Percentiles rank a stretch among this genome's conserved stretches.
These are phyloP conservation scores for Hylia prasina DNA, from an alignment of 2,113 vertebrate species.

Conservation along the genomic window DNA sequence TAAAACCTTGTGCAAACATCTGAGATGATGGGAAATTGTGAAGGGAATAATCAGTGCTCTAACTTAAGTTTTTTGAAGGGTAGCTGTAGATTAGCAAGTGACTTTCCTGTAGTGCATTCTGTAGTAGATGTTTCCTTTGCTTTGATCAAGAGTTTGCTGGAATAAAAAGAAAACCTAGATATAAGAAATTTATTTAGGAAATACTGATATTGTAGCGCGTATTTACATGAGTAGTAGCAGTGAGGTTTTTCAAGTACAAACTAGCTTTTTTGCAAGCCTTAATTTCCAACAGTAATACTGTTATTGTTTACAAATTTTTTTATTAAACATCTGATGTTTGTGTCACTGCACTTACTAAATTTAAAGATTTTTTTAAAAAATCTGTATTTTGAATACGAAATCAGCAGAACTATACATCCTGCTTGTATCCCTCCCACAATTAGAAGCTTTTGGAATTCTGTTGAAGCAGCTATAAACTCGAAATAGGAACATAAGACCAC, in stretches of 20 bases:
- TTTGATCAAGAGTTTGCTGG: not conserved
- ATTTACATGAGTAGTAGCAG: not conserved
- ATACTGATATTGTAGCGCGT: not conserved
- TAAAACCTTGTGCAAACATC: not conserved
- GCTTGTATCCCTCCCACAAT: not conserved
- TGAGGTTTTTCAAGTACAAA: not conserved
- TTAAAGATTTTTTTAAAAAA: not conserved
- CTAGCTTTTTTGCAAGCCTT: not conserved
- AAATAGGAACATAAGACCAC: not conserved
- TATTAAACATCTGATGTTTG: not conserved
- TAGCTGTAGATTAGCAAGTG: not conserved
- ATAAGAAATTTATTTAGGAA: not conserved
- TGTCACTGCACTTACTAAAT: not conserved
- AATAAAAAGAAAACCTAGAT: not conserved
- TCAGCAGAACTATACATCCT: not conserved
- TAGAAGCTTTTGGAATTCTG: not conserved
- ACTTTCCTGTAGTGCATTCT: not conserved
- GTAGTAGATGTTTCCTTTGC: not conserved
- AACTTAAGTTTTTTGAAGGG: not conserved
- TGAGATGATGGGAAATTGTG: not conserved
- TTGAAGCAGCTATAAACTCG: not conserved
- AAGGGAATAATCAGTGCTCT: not conserved
- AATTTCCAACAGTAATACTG: not conserved
- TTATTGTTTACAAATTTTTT: not conserved
- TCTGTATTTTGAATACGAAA: not conserved